Base-by-base conservation (phyloP, 2,888 invertebrate genomes). In the Netelia inedita region DNA sequence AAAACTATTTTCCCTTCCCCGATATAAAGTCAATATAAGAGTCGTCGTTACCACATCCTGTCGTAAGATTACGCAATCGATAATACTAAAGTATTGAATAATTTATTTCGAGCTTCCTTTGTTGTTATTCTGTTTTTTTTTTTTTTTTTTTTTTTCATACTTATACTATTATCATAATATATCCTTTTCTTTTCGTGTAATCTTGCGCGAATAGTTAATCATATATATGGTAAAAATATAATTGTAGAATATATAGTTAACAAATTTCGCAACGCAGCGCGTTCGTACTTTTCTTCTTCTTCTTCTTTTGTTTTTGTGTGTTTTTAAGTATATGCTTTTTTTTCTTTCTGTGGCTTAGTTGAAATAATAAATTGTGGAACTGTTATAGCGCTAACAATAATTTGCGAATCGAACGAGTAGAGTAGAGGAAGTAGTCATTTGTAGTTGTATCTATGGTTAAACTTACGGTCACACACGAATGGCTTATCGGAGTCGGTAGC, bases 391-490 rank as follows among this genome's bases (percentile, higher is more conserved):
- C 86, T 87, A 86, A 85, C 83, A 85, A 86, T 87, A 83, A 87
- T 86, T 84, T 84, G 84, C 82, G 79, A 87, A 86, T 88, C 83
- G 87, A 89, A 88, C 87, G 87, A 89, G 87, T 87, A 83, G 85
- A 87, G 85, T 83, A 87, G 72, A 79, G 74, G 74, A 80, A 83
- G 80, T 92, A 89, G 90, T 93, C 92, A 93, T 93, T 93, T 94
- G 91, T 93, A 93, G 90, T 93, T 92, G 91, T 93, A 93, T 93
- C 93, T 93, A 89, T 93, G 93, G 89, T 93, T 93, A 90, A 95
- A 97, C 97, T 97, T 96, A 98, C 98, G 96, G 96, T 98, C 98
- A 95, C 98, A 98, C 93, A 97, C 96, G 95, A 96, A 98, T 53
- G 98, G 98, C 94, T 98, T 98, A 93, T 98, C 98, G 68, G 96